Conservation (phyloP, 2,113 vertebrate species). For the Arizona elegans region DNA sequence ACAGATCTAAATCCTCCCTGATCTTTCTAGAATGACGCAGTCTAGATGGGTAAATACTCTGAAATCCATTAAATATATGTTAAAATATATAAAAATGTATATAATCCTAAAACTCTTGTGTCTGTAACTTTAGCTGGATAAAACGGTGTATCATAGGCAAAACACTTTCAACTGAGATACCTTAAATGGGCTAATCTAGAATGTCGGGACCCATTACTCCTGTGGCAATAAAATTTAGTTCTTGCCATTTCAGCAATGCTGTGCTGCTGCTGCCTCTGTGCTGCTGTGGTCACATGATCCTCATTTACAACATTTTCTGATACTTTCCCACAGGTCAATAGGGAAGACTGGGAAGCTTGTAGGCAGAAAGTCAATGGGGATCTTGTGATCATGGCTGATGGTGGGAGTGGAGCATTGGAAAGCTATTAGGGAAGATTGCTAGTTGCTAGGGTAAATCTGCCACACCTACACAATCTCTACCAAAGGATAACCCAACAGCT, state of each 20-base stretch:
- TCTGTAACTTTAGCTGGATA: background rate
- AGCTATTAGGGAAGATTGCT: background rate
- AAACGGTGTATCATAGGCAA: background rate
- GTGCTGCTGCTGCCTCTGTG: background rate
- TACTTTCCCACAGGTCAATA: background rate
- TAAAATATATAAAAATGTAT: background rate
- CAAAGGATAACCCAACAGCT: too few species aligned
- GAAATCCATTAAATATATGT: background rate
- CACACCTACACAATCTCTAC: too few species aligned
- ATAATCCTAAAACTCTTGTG: background rate
- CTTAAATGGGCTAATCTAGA: background rate
- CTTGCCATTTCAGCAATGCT: background rate
- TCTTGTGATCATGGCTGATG: background rate
- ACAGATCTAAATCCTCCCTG: background rate
- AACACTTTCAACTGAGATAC: background rate
- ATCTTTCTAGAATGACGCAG: background rate
- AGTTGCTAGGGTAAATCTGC: too few species aligned
- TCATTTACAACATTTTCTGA: background rate
- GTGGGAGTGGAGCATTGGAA: background rate
- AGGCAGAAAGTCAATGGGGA: background rate
- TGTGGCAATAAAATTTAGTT: background rate
- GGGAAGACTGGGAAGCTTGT: background rate
- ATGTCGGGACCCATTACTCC: background rate
- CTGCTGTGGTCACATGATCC: background rate
- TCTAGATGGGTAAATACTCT: background rate